Percentiles rank a stretch among this genome's conserved stretches.
These are phyloP conservation scores for Cheirogaleus major DNA, from an alignment of 2,797 vertebrate genomes.

Conservation along the genomic window DNA sequence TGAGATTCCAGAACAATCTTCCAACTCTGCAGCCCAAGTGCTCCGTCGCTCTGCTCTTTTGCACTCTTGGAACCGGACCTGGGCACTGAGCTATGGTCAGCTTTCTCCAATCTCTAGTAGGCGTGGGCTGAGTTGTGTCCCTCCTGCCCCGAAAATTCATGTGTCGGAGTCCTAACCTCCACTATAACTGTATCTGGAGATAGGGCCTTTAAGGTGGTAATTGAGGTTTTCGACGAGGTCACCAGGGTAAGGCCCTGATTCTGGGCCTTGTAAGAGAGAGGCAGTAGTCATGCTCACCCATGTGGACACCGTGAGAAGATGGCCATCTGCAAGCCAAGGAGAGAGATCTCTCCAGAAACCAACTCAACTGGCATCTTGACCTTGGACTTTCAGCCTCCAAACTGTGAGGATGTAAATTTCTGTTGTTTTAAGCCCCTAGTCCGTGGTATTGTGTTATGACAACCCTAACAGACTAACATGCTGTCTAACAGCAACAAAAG, in stretches of 20 bases:
- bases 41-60: neutral
- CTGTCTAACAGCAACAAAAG: neutral
- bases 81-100: neutral
- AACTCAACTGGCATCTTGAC: neutral
- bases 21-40: neutral
- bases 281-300: neutral
- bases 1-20: neutral
- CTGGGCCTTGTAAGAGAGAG: neutral
- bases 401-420: neutral
- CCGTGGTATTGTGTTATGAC: neutral
- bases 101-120: neutral
- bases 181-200: neutral
- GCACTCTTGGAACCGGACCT: neutral
- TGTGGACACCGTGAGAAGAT: neutral
- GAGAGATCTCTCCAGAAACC: neutral
- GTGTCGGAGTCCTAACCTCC: neutral
- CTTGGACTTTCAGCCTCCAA: neutral
- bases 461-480: neutral
- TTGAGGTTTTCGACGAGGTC: neutral
- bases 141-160: neutral
- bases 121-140: neutral
- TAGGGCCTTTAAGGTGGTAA: neutral
- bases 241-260: neutral
- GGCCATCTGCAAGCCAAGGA: neutral
- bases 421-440: neutral